Evolutionary conservation across 1,140 invertebrate species (phyloP).

Genomic region (Polypedilum pembai): DNA sequence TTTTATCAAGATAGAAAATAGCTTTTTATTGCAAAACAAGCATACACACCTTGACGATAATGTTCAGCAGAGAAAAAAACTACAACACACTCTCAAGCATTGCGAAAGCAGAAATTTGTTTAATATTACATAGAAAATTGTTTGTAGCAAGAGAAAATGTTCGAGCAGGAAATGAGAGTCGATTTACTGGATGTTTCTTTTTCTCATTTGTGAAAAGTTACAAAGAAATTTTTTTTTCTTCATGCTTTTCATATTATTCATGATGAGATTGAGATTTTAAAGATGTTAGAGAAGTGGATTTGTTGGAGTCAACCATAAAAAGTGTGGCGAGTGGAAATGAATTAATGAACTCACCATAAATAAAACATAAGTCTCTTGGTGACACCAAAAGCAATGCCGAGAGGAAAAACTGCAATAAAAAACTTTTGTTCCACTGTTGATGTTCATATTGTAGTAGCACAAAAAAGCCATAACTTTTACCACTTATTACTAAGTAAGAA

Average conservation of each 20-base stretch:
- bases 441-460: background rate
- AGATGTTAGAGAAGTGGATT: background rate
- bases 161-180: background rate
- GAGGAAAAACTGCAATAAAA: background rate
- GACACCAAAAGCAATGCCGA: background rate
- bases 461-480: background rate
- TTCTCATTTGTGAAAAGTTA: no score
- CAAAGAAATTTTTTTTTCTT: no score
- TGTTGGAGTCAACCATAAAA: background rate
- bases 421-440: background rate
- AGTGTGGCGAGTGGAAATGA: background rate
- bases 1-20: no score
- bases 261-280: background rate
- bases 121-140: background rate
- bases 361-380: conserved; percentile 11
- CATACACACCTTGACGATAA: no score
- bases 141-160: background rate
- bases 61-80: no score
- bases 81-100: no score
- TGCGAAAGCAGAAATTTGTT: no score
- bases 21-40: no score
- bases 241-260: background rate
- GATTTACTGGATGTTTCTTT: background rate
- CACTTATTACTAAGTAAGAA: conserved; percentile 1
- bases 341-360: conserved; percentile 13